phyloP scores from a whole-genome alignment of 2,797 vertebrate species.

The Anas capensis region DNA sequence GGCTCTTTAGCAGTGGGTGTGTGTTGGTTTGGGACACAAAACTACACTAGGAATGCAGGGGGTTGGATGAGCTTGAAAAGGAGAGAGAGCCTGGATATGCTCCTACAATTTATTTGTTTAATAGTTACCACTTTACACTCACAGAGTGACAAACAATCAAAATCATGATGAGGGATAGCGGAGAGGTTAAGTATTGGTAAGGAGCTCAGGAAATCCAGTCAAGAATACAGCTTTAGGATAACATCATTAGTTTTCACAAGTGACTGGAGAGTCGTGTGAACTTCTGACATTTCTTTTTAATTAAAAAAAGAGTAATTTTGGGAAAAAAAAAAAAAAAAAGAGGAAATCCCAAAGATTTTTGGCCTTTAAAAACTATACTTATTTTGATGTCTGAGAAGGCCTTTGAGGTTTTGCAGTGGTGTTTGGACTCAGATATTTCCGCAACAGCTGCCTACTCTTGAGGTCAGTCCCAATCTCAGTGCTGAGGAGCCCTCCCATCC shows the following conservation, averaged over 20 bases:
- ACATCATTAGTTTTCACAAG: background rate
- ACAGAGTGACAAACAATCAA: background rate
- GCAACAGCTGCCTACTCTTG: background rate
- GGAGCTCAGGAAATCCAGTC: background rate
- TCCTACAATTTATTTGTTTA: background rate
- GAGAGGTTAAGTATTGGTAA: background rate
- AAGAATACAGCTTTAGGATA: background rate
- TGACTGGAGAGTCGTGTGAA: background rate
- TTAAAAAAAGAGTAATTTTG: background rate
- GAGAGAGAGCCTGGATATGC: background rate
- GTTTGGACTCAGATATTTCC: background rate
- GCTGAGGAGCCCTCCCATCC: background rate
- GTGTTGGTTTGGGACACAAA: background rate
- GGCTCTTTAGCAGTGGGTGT: background rate
- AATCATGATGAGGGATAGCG: background rate
- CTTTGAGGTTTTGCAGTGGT: background rate
- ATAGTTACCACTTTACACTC: background rate
- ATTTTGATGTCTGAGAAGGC: background rate
- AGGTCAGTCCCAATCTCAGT: background rate
- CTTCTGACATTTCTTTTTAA: background rate
- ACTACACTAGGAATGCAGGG: background rate
- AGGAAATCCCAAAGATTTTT: background rate
- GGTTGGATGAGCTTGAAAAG: background rate
- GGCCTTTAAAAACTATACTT: background rate
- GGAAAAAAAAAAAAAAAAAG: background rate